phyloP scores from a whole-genome alignment of 2,888 invertebrate genomes.

The Cryptosula pallasiana region DNA sequence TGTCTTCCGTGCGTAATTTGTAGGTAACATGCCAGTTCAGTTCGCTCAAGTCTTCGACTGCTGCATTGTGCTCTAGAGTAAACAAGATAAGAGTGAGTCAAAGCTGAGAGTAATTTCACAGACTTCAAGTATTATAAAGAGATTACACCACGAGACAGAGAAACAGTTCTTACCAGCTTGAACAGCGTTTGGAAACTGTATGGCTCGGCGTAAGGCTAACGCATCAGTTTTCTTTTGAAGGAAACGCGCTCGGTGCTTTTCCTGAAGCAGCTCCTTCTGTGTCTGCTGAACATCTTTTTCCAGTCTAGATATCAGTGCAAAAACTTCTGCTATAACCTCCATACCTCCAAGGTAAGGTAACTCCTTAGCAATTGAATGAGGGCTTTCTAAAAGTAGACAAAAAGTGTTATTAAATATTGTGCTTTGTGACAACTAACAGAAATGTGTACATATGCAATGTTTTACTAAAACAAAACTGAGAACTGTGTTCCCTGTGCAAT shows the following conservation, averaged over 20 bases:
- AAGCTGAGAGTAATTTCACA: too few species aligned
- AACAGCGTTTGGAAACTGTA: constrained; percentile 43
- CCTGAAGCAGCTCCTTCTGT: constrained; percentile 33
- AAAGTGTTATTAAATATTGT: too few species aligned
- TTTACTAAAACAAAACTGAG: too few species aligned
- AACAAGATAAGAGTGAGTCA: neutral
- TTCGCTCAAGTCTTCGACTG: constrained; percentile 48
- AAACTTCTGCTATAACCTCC: constrained; percentile 49
- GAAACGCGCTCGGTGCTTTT: constrained; percentile 35
- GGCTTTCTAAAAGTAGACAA: neutral
- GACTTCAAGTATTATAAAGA: too few species aligned
- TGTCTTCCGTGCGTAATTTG: constrained; percentile 36
- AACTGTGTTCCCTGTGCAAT: too few species aligned
- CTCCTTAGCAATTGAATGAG: constrained; percentile 27
- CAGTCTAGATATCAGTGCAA: constrained; percentile 44
- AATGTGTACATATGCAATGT: too few species aligned
- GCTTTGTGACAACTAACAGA: too few species aligned
- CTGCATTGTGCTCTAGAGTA: constrained; percentile 48
- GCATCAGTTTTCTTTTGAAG: constrained; percentile 42
- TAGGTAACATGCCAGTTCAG: constrained; percentile 50
- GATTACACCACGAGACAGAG: too few species aligned
- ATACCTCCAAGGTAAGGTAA: constrained; percentile 47
- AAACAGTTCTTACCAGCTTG: constrained; percentile 40
- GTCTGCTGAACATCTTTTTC: constrained; percentile 45
- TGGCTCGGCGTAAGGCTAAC: constrained; percentile 36